Conservation (phyloP, 1,140 invertebrate species). For the Pogonus chalceus region DNA sequence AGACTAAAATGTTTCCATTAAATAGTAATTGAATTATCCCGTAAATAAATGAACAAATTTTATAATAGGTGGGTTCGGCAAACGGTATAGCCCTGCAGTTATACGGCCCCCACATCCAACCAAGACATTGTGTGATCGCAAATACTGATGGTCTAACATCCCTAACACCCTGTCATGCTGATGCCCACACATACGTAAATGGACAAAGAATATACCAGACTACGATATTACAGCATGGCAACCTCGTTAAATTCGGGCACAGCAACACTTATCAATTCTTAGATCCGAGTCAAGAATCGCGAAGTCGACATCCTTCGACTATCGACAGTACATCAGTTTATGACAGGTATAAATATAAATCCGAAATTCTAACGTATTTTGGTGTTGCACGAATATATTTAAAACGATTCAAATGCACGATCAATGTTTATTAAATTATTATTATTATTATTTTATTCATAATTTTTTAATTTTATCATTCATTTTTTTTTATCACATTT, state of each 20-base stretch:
- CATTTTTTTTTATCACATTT: constrained; percentile 3
- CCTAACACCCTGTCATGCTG: constrained; percentile 83
- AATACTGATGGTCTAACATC: constrained; percentile 82
- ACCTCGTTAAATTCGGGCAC: constrained; percentile 79
- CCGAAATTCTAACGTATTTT: not conserved
- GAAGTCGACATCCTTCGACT: constrained; percentile 50
- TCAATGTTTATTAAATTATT: not conserved
- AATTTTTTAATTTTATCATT: constrained; percentile 11
- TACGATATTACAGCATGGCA: constrained; percentile 80
- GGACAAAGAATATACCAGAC: constrained; percentile 86
- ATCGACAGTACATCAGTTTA: constrained; percentile 66
- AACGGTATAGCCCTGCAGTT: constrained; percentile 54
- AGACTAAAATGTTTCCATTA: too few relatives aligned
- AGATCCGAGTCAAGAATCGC: constrained; percentile 79
- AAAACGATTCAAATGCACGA: not conserved
- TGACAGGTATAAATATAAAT: constrained; percentile 50
- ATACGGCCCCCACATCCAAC: constrained; percentile 74
- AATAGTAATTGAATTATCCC: too few relatives aligned
- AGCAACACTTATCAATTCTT: constrained; percentile 88
- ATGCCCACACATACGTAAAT: constrained; percentile 90
- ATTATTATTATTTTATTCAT: too few relatives aligned
- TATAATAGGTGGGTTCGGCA: constrained; percentile 50
- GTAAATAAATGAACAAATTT: not conserved
- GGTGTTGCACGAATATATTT: constrained; percentile 6
- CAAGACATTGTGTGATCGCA: constrained; percentile 88